Percentiles rank a stretch among this genome's conserved stretches.
phyloP scores from a whole-genome alignment of 2,113 vertebrate species.

The Columbina picui region DNA sequence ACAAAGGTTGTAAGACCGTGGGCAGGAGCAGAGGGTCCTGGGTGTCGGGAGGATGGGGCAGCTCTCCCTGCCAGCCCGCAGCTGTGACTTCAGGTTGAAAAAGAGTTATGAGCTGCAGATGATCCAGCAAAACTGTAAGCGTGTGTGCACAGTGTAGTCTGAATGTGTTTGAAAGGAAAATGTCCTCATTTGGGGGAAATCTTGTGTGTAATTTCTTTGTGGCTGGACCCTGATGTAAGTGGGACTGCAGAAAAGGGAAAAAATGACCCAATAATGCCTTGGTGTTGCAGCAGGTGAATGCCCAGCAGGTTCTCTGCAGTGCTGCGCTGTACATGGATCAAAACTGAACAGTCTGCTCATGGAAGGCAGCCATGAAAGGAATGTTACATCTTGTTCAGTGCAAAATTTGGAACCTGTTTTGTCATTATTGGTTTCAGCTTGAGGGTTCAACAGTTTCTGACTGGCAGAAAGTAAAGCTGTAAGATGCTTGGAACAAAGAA shows the following conservation, averaged over 20 bases:
- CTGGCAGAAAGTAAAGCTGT: background rate
- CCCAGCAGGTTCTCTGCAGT: background rate
- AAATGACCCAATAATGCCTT: background rate
- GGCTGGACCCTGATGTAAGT: background rate
- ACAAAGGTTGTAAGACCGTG: accelerated
- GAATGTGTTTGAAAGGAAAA: background rate
- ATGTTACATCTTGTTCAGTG: background rate
- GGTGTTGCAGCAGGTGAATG: background rate
- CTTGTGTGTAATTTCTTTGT: background rate
- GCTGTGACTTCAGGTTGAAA: background rate
- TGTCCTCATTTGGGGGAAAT: background rate
- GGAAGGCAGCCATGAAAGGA: background rate
- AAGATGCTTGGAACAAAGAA: background rate
- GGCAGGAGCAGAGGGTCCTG: background rate
- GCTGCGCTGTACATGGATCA: accelerated
- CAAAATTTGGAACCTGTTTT: background rate
- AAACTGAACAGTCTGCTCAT: accelerated
- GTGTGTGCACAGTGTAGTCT: background rate
- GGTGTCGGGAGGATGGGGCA: accelerated
- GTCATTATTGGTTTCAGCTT: background rate
- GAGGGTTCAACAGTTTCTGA: background rate
- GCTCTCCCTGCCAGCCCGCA: accelerated
- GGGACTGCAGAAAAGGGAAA: background rate
- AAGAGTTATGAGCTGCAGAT: background rate
- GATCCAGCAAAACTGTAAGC: background rate